A percentile compares a stretch with the other conserved stretches of the same genome.
phyloP scores from a whole-genome alignment of 2,888 invertebrate species.

The Cactoblastis cactorum region DNA sequence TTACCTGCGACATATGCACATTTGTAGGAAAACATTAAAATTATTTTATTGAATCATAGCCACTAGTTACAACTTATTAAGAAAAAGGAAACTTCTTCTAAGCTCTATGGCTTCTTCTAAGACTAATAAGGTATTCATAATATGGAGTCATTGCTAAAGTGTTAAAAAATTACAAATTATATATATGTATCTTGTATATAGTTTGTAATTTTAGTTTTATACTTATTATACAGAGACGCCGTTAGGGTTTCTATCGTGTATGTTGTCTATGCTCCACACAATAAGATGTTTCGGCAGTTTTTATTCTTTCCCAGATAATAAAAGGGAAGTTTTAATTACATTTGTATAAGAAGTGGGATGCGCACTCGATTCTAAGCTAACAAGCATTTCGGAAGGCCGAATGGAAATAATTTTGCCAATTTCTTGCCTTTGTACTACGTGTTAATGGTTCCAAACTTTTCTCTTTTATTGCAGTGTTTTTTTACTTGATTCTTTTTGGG shows the following conservation, averaged over 20 bases:
- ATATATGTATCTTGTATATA: too few species aligned
- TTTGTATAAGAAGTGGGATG: constrained; percentile 1
- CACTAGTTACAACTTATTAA: too few species aligned
- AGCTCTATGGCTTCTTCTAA: too few species aligned
- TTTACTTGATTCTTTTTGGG: not conserved
- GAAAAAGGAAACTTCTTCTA: too few species aligned
- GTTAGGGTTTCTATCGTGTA: not conserved
- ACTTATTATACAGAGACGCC: too few species aligned
- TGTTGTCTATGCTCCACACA: not conserved
- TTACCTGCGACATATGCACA: too few species aligned
- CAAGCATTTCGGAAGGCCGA: not conserved
- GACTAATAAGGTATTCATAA: too few species aligned
- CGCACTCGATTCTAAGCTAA: not conserved
- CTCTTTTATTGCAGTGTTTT: not conserved
- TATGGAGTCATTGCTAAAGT: too few species aligned
- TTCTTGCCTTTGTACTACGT: not conserved
- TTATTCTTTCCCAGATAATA: constrained; percentile 6
- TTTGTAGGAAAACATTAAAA: too few species aligned
- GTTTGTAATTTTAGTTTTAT: too few species aligned
- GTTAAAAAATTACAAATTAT: too few species aligned
- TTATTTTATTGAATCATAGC: too few species aligned
- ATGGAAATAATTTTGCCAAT: constrained; percentile 5
- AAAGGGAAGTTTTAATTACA: constrained; percentile 8
- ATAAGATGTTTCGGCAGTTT: not conserved
- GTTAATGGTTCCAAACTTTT: constrained; percentile 5